Evolutionary conservation across 1,140 invertebrate species (phyloP).

Genomic region (Cecropterus lyciades): DNA sequence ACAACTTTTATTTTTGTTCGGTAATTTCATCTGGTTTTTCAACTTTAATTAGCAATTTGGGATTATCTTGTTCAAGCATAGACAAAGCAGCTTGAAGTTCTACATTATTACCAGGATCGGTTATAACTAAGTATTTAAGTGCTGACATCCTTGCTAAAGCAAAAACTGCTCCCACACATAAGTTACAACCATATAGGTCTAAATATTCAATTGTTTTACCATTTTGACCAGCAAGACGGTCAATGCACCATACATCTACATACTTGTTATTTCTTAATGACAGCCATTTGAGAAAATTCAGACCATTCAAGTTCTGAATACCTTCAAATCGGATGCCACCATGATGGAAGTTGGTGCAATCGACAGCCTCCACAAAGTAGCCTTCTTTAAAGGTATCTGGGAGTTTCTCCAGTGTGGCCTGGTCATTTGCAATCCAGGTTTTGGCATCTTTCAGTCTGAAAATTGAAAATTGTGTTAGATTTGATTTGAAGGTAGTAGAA

Average conservation of each 20-base stretch:
- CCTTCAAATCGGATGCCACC: constrained; percentile 78
- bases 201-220: constrained; percentile 70
- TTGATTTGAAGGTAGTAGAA: too few relatives aligned
- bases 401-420: constrained; percentile 51
- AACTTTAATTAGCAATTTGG: constrained; percentile 68
- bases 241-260: constrained; percentile 80
- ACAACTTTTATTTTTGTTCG: constrained; percentile 8
- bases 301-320: constrained; percentile 61
- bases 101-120: constrained; percentile 67
- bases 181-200: constrained; percentile 68
- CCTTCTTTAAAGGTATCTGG: constrained; percentile 64
- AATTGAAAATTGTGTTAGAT: constrained; percentile 22
- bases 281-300: constrained; percentile 75
- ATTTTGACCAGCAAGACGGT: constrained; percentile 69
- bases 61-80: constrained; percentile 68
- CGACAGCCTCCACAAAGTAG: constrained; percentile 73
- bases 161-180: constrained; percentile 63
- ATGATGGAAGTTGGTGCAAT: constrained; percentile 71
- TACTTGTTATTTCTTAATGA: constrained; percentile 70
- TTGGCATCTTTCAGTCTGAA: constrained; percentile 65
- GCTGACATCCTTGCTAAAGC: constrained; percentile 68
- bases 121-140: constrained; percentile 66
- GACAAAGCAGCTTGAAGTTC: constrained; percentile 69
- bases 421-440: constrained; percentile 67
- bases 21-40: constrained; percentile 27